phyloP scores from a whole-genome alignment of 2,888 invertebrate species.

The Drosophila quinaria region DNA sequence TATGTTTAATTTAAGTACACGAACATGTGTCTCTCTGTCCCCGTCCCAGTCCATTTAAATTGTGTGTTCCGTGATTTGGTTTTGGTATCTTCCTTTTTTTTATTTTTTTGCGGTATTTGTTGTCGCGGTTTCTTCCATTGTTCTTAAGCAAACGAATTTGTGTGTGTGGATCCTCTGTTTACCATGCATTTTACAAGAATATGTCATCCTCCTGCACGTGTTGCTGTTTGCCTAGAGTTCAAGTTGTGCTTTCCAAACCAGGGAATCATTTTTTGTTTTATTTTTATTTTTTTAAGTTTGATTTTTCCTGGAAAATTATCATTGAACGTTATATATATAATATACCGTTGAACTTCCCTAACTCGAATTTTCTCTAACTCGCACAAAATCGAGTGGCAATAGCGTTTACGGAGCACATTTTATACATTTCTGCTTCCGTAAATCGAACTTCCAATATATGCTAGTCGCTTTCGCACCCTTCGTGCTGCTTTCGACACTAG shows the following conservation, averaged over 20 bases:
- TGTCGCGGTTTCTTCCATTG: constrained; percentile 71
- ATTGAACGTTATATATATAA: too few species aligned
- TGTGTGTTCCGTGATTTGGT: constrained; percentile 57
- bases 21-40: constrained; percentile 48
- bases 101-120: constrained; percentile 71
- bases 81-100: constrained; percentile 17
- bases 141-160: constrained; percentile 60
- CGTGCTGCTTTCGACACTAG: too few species aligned
- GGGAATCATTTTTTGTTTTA: background rate
- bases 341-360: too few species aligned
- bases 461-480: too few species aligned
- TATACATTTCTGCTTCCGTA: too few species aligned
- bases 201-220: constrained; percentile 59
- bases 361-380: too few species aligned
- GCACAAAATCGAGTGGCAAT: too few species aligned
- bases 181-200: constrained; percentile 59
- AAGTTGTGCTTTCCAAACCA: constrained; percentile 8
- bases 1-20: constrained; percentile 69
- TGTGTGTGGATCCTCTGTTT: constrained; percentile 54
- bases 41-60: constrained; percentile 39
- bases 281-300: too few species aligned
- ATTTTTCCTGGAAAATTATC: constrained; percentile 40
- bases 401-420: too few species aligned
- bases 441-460: too few species aligned
- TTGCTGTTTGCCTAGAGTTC: constrained; percentile 47